phyloP scores from a whole-genome alignment of 2,113 vertebrate genomes.

The Lycocorax pyrrhopterus region DNA sequence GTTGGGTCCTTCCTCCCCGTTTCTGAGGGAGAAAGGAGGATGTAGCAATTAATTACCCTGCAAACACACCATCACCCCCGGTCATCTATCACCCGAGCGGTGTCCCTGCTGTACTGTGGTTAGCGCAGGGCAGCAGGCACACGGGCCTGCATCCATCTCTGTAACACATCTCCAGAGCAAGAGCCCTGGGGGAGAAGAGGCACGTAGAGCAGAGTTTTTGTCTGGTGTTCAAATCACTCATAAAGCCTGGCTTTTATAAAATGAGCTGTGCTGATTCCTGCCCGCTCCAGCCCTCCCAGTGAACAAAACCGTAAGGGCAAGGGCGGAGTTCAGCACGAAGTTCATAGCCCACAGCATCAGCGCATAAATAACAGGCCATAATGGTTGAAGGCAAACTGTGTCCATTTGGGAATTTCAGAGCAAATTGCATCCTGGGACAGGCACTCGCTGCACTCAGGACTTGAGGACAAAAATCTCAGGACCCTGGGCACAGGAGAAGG shows the following conservation, averaged over 20 bases:
- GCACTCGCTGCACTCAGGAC: neutral
- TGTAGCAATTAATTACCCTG: neutral
- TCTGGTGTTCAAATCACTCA: neutral
- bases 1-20: neutral
- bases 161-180: neutral
- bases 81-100: neutral
- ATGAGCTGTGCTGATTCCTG: neutral
- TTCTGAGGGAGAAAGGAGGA: neutral
- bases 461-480: constrained; percentile 10
- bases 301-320: neutral
- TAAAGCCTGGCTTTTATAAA: neutral
- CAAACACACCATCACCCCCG: neutral
- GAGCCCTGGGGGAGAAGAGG: neutral
- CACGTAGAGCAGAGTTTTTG: neutral
- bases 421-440: constrained; percentile 42
- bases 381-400: constrained; percentile 35
- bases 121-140: neutral
- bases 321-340: neutral
- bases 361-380: neutral
- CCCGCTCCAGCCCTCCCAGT: neutral
- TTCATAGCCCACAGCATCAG: constrained; percentile 9
- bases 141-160: neutral
- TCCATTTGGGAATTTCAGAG: constrained; percentile 44
- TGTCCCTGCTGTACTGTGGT: neutral
- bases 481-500: constrained; percentile 21